These are phyloP conservation scores for Limnephilus marmoratus DNA, from an alignment of 2,888 invertebrate genomes.

Conservation along the genomic window DNA sequence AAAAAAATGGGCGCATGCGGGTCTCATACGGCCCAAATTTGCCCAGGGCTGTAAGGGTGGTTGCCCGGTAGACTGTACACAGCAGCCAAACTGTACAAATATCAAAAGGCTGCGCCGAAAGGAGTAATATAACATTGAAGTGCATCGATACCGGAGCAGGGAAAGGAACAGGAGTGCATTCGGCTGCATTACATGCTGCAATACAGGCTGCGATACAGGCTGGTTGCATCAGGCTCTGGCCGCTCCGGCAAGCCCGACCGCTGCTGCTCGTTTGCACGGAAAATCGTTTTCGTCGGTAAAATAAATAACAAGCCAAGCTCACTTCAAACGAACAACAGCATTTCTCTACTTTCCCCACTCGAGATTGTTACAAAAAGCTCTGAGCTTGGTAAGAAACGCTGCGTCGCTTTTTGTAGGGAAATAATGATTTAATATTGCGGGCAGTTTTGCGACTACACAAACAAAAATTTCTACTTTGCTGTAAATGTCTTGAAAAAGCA, in stretches of 20 bases:
- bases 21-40: not conserved
- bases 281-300: conserved; percentile 42
- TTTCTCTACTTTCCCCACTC: not conserved
- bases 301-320: conserved; percentile 30
- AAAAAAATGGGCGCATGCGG: not conserved
- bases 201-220: not conserved
- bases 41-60: no score
- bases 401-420: not conserved
- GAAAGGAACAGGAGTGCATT: conserved; percentile 5
- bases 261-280: conserved; percentile 43
- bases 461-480: not conserved
- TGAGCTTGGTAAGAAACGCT: not conserved
- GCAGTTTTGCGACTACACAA: not conserved
- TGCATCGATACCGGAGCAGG: conserved; percentile 3
- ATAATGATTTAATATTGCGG: not conserved
- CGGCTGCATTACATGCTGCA: not conserved
- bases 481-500: not conserved
- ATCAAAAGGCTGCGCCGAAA: not conserved
- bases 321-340: conserved; percentile 2
- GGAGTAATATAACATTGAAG: conserved; percentile 29
- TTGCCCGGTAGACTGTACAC: not conserved
- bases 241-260: not conserved
- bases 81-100: not conserved
- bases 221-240: not conserved
- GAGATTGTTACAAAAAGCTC: not conserved